Evolutionary conservation across 2,888 invertebrate genomes (phyloP).

Genomic region (Germaria angustata): DNA sequence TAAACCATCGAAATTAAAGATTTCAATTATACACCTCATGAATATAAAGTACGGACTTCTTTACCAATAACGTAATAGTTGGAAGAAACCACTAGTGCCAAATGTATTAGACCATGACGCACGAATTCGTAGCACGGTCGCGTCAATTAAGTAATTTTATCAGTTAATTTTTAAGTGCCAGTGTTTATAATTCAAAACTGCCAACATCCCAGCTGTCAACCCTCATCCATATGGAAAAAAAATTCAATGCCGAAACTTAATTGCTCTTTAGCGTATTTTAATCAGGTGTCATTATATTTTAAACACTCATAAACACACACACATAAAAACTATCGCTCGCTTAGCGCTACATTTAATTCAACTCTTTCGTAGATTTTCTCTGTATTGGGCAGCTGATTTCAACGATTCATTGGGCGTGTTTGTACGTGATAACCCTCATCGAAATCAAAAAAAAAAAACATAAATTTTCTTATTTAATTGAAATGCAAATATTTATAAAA

Average conservation of each 20-base stretch:
- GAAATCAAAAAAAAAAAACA: neutral
- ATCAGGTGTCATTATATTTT: conserved; percentile 13
- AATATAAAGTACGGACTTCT: too few relatives aligned
- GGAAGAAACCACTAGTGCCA: too few relatives aligned
- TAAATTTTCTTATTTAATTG: conserved; percentile 1
- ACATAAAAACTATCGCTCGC: too few relatives aligned
- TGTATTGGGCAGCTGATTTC: conserved; percentile 1
- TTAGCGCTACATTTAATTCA: too few relatives aligned
- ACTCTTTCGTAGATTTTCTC: neutral
- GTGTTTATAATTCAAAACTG: too few relatives aligned
- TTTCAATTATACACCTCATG: too few relatives aligned
- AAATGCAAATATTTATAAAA: conserved; percentile 50
- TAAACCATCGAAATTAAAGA: too few relatives aligned
- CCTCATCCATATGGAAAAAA: neutral
- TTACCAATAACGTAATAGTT: too few relatives aligned
- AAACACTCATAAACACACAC: neutral
- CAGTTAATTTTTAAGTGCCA: too few relatives aligned
- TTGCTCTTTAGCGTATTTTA: neutral
- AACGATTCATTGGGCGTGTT: neutral
- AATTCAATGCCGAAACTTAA: neutral
- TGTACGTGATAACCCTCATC: neutral
- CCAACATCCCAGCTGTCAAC: neutral
- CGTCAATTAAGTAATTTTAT: too few relatives aligned
- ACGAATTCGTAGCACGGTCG: too few relatives aligned
- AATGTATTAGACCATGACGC: too few relatives aligned